Percentiles rank a stretch among this genome's conserved stretches.
These are phyloP conservation scores for Drosophila pandora DNA, from an alignment of 1,140 invertebrate genomes.

Conservation along the genomic window DNA sequence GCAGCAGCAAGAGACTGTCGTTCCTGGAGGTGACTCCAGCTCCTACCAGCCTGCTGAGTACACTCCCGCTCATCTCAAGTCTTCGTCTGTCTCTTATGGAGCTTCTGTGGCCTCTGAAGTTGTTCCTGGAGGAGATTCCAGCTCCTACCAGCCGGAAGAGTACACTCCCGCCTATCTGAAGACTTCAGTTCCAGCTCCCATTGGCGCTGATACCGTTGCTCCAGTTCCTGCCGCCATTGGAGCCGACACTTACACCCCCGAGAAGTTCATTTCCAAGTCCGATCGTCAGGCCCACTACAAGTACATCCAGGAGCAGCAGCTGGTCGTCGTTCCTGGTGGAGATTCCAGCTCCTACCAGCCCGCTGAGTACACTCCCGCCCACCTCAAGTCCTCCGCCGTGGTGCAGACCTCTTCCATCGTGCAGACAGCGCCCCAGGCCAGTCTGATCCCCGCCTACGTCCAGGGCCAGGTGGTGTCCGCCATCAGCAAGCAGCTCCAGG, in stretches of 20 bases:
- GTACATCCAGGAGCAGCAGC: too few species aligned
- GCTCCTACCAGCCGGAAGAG: slow-evolving; percentile 44
- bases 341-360: slow-evolving; percentile 45
- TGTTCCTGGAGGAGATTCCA: slow-evolving; percentile 21
- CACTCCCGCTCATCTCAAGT: not conserved
- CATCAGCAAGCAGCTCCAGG: slow-evolving; percentile 30
- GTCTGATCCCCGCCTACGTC: slow-evolving; percentile 35
- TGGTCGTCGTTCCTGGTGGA: slow-evolving; percentile 19
- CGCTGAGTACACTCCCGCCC: slow-evolving; percentile 22
- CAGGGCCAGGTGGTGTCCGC: slow-evolving; percentile 24
- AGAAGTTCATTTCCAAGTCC: too few species aligned
- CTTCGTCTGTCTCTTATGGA: not conserved
- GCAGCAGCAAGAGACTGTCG: slow-evolving; percentile 16
- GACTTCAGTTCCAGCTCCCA: not conserved
- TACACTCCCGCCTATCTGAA: slow-evolving; percentile 17
- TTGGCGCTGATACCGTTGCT: too few species aligned
- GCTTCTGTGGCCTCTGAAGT: not conserved
- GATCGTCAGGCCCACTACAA: too few species aligned
- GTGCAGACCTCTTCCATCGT: slow-evolving; percentile 3
- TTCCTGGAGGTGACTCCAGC: slow-evolving; percentile 21
- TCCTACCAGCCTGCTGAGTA: slow-evolving; percentile 26
- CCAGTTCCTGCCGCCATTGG: too few species aligned
- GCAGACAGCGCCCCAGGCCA: not conserved
- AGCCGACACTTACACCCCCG: too few species aligned
- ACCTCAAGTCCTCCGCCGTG: not conserved